Evolutionary conservation across 2,113 vertebrate genomes (phyloP), one percentile per base, ranked within the genome.

Genomic region (Lutjanus erythropterus): DNA sequence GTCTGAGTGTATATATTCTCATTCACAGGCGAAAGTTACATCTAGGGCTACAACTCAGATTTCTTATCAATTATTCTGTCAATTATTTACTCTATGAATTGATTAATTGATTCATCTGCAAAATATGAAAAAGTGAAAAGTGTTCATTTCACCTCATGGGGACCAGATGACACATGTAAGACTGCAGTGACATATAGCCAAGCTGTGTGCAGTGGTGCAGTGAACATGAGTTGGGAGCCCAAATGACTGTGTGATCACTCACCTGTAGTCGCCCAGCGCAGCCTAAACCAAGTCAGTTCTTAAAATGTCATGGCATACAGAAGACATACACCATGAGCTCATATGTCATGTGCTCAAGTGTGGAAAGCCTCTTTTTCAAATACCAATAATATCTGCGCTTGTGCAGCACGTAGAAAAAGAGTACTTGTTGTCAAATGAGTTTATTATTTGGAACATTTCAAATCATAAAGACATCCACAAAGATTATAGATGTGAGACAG

Each of bases 281-380:
- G 41, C 19, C 16, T 19, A 59, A 23, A 7, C 7, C 8, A 44
- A 12, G 39, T 58, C 39, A 44, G 27, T 33, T 58, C 37, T 33
- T n/a, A 3, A 62, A 42, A 41, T 62, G 60, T 42, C 8, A 7
- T 29, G 23, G 14, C 19, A 33, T 10, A 41, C 50, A 31, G 16
- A 5, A 33, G 46, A 71, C 27, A 11, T n/a, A 44, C 52, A 42
- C 23, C 18, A 14, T 29, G 19, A 65, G 27, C 29, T 14, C 76
- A 37, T 1, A 9, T 37, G 6, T n/a, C n/a, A n/a, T n/a, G n/a
- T n/a, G n/a, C n/a, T n/a, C n/a, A 70, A 4, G 29, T 33, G 39
- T 42, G 61, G 44, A 49, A 55, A 41, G 4, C 33, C 47, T 44
- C 2, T n/a, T 61, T 68, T 61, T 61, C 52, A 74, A 44, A 27